Conservation (phyloP, 2,113 vertebrate species). For the Plecturocebus donacophilus region DNA sequence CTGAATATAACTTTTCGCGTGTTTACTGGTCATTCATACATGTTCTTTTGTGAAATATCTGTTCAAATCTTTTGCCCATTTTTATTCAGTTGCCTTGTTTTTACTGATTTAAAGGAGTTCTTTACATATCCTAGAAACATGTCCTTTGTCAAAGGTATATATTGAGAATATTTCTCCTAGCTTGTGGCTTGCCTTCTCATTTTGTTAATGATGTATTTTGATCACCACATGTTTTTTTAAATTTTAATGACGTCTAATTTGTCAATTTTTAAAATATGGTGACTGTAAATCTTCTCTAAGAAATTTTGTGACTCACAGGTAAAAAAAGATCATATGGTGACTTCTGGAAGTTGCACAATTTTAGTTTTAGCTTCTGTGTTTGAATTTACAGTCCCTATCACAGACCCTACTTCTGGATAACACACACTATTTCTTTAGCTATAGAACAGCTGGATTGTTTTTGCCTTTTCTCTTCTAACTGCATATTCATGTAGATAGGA, state of each 20-base stretch:
- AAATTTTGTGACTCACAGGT: neutral
- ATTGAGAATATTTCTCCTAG: neutral
- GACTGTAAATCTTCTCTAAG: neutral
- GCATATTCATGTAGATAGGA: neutral
- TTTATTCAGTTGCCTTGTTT: neutral
- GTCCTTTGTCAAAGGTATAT: neutral
- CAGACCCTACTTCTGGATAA: neutral
- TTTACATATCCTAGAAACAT: neutral
- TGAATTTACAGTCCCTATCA: neutral
- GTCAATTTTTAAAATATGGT: neutral
- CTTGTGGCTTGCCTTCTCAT: neutral
- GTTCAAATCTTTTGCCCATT: neutral
- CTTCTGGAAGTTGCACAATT: neutral
- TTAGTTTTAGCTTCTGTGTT: neutral
- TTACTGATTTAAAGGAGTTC: neutral
- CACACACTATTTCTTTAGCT: neutral
- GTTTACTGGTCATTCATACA: neutral
- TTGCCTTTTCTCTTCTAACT: neutral
- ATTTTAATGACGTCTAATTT: neutral
- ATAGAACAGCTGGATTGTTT: neutral
- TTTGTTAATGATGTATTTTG: constrained; percentile 16
- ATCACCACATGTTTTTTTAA: neutral
- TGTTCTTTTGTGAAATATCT: neutral
- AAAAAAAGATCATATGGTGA: neutral
- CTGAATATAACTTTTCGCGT: neutral